These are phyloP conservation scores for Furnarius figulus DNA, from an alignment of 2,113 vertebrate species.

Conservation along the genomic window DNA sequence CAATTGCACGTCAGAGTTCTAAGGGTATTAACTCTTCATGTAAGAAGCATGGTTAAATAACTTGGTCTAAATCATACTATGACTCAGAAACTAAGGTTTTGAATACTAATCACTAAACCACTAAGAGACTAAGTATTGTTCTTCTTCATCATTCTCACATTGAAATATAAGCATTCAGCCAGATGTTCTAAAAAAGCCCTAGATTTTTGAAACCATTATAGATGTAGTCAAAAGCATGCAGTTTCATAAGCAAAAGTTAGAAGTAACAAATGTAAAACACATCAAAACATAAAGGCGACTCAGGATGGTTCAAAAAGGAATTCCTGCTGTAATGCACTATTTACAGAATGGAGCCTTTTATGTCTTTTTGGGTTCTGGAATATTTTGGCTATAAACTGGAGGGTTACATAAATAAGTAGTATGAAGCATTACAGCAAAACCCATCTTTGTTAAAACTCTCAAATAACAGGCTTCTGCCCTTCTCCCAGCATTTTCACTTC, in stretches of 20 bases:
- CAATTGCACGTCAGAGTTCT: not conserved
- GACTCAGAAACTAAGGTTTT: not conserved
- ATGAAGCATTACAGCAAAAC: not conserved
- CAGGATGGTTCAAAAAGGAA: not conserved
- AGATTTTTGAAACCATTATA: not conserved
- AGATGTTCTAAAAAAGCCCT: not conserved
- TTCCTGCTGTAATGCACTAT: not conserved
- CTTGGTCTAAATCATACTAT: not conserved
- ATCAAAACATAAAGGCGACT: not conserved
- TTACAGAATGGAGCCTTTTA: accelerated
- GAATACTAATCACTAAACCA: not conserved
- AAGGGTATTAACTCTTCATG: not conserved
- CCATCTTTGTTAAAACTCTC: not conserved
- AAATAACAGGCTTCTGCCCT: not conserved
- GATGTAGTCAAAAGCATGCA: not conserved
- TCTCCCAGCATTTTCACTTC: not conserved
- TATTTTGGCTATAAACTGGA: not conserved
- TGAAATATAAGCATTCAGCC: not conserved
- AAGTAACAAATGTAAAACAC: not conserved
- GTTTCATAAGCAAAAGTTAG: not conserved
- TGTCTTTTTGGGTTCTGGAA: accelerated
- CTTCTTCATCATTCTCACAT: not conserved
- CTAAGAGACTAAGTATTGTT: not conserved
- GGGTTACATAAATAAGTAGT: not conserved
- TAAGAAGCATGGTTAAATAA: not conserved